A percentile compares a stretch with the other conserved stretches of the same genome.
Evolutionary conservation across 2,888 invertebrate species (phyloP).

Genomic region (Coelinius sp.): DNA sequence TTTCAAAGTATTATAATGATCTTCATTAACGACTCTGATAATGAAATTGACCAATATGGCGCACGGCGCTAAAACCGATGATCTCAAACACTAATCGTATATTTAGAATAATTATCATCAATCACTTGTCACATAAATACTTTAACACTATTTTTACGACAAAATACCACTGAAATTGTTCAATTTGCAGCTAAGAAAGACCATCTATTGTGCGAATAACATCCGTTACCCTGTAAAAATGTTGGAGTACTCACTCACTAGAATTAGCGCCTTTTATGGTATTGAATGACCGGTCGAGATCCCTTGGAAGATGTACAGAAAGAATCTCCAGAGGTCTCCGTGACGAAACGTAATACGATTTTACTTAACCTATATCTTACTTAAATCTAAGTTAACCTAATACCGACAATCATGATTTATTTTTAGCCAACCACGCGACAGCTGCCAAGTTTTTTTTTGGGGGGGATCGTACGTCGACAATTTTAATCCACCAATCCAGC

Average conservation of each 20-base stretch:
- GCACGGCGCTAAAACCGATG: background rate
- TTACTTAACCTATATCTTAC: background rate
- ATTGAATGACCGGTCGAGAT: background rate
- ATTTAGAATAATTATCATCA: background rate
- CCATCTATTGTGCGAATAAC: background rate
- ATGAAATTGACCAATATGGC: background rate
- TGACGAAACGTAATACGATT: background rate
- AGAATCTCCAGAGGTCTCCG: background rate
- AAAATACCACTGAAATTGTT: background rate
- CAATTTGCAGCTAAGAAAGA: background rate
- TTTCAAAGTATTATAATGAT: background rate
- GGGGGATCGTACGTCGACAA: background rate
- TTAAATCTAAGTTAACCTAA: background rate
- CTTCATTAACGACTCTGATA: background rate
- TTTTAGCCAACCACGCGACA: background rate
- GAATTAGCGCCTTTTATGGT: background rate
- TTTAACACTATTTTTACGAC: background rate
- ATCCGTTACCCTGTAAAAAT: background rate
- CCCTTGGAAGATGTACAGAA: background rate
- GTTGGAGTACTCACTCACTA: background rate
- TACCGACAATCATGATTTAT: background rate
- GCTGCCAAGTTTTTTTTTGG: background rate
- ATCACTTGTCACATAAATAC: background rate
- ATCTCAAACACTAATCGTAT: background rate
- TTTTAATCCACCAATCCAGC: background rate